phyloP scores from a whole-genome alignment of 2,113 vertebrate genomes.

The Lophura nycthemera region DNA sequence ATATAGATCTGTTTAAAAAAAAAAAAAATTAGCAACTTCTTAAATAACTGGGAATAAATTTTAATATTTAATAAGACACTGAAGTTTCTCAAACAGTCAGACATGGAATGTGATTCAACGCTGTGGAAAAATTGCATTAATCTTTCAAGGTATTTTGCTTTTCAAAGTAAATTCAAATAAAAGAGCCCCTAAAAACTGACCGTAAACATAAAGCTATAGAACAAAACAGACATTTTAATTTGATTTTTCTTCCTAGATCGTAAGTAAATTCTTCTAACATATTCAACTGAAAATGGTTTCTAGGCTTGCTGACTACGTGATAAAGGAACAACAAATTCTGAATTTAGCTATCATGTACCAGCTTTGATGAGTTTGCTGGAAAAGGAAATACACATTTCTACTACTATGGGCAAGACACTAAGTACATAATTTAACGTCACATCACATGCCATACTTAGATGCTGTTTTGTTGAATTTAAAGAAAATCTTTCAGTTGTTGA shows the following conservation, averaged over 20 bases:
- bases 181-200: conserved; percentile 37
- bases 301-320: conserved; percentile 34
- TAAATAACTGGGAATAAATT: conserved; percentile 49
- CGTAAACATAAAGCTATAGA: conserved; percentile 44
- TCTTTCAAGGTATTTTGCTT: conserved; percentile 31
- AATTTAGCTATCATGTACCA: neutral
- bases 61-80: conserved; percentile 65
- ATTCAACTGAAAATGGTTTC: conserved; percentile 24
- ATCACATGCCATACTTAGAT: neutral
- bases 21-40: conserved; percentile 30
- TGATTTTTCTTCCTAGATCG: conserved; percentile 30
- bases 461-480: neutral
- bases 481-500: neutral
- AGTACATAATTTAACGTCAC: conserved; percentile 27
- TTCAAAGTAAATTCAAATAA: conserved; percentile 37
- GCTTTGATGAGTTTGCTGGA: neutral
- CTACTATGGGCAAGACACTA: neutral
- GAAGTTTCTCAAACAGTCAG: conserved; percentile 59
- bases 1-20: neutral
- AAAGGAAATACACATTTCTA: conserved; percentile 8
- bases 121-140: conserved; percentile 11
- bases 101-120: conserved; percentile 45
- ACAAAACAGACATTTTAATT: conserved; percentile 47
- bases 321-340: neutral
- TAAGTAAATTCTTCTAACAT: conserved; percentile 43